Percentiles rank a stretch among this genome's conserved stretches.
Evolutionary conservation across 2,888 invertebrate genomes (phyloP).

Genomic region (Sphinx pinastri): DNA sequence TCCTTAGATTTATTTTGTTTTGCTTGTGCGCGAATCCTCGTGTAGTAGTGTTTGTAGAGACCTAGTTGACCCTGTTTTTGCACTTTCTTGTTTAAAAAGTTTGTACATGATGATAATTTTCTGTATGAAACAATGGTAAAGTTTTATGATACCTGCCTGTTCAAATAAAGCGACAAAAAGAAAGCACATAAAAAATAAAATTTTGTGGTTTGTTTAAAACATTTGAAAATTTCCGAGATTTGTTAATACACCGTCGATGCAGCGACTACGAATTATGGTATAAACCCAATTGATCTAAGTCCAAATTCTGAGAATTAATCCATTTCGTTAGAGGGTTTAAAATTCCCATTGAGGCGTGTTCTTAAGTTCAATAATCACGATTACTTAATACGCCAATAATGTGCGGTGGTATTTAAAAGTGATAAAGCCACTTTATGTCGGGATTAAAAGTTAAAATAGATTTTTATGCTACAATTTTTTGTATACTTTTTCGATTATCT

Average conservation of each 20-base stretch:
- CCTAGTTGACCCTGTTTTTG: too few relatives aligned
- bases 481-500: background rate
- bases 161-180: too few relatives aligned
- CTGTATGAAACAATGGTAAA: too few relatives aligned
- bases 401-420: background rate
- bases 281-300: background rate
- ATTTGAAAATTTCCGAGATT: too few relatives aligned
- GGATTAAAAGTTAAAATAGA: background rate
- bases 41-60: background rate
- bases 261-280: too few relatives aligned
- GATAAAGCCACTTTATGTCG: background rate
- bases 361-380: background rate
- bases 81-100: too few relatives aligned
- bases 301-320: background rate
- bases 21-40: background rate
- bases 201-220: too few relatives aligned
- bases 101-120: too few relatives aligned
- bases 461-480: background rate
- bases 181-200: too few relatives aligned
- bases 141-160: too few relatives aligned
- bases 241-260: too few relatives aligned
- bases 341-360: background rate
- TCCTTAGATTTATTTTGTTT: conserved; percentile 27
- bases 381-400: background rate
- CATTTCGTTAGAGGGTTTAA: background rate